Evolutionary conservation across 2,888 invertebrate genomes (phyloP).

Genomic region (Zygothrica quintamaculata): DNA sequence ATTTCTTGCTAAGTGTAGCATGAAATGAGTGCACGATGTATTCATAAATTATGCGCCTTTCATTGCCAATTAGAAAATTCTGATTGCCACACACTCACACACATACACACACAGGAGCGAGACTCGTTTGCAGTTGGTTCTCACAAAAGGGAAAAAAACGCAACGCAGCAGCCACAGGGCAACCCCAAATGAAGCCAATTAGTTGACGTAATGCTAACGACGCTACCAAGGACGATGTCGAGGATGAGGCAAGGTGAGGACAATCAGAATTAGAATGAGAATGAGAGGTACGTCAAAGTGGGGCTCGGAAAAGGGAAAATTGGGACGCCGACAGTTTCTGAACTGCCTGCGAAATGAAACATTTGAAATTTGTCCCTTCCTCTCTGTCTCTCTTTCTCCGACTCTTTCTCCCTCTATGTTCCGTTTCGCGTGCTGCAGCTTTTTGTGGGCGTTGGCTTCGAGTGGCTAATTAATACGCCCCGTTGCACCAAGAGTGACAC

Average conservation of each 20-base stretch:
- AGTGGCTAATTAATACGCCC: constrained; percentile 78
- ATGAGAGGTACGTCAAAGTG: not conserved
- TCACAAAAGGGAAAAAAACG: constrained; percentile 40
- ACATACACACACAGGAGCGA: constrained; percentile 14
- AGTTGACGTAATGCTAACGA: constrained; percentile 78
- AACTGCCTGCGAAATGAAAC: constrained; percentile 74
- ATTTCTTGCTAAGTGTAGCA: constrained; percentile 45
- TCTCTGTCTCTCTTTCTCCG: not conserved
- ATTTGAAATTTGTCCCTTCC: constrained; percentile 52
- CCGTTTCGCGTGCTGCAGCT: constrained; percentile 23
- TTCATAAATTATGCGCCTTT: constrained; percentile 79
- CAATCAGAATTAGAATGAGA: not conserved
- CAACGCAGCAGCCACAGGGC: constrained; percentile 62
- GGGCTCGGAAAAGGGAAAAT: not conserved
- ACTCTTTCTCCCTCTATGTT: too few species aligned
- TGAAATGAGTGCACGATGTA: constrained; percentile 72
- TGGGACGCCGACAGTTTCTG: constrained; percentile 61
- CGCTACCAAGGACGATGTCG: constrained; percentile 31
- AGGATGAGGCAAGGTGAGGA: not conserved
- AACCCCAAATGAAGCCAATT: constrained; percentile 79
- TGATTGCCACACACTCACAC: constrained; percentile 51
- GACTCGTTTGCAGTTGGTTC: constrained; percentile 34
- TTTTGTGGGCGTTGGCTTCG: constrained; percentile 55
- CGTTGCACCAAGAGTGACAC: constrained; percentile 72
- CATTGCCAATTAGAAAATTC: constrained; percentile 78